Percentiles rank a stretch among this genome's conserved stretches.
Evolutionary conservation across 2,888 invertebrate genomes (phyloP).

Genomic region (Apomyelois bistriatella): DNA sequence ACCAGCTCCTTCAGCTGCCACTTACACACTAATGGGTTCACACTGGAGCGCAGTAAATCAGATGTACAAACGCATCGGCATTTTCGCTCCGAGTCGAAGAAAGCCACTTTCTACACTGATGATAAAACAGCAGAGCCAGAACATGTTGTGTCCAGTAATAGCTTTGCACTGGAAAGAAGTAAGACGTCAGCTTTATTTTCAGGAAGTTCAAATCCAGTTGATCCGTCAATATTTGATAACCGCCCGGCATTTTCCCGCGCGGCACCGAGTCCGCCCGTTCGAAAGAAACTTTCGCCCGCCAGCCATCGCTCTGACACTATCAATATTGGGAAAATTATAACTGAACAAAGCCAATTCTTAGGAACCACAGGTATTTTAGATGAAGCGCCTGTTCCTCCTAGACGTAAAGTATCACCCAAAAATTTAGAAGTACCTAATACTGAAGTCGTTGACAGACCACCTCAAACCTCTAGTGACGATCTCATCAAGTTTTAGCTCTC

Average conservation of each 20-base stretch:
- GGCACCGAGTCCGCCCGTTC: constrained; percentile 70
- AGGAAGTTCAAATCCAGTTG: constrained; percentile 41
- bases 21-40: constrained; percentile 64
- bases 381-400: constrained; percentile 59
- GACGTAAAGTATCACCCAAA: constrained; percentile 62
- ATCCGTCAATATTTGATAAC: constrained; percentile 65
- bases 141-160: constrained; percentile 33
- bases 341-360: constrained; percentile 50
- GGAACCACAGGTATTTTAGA: constrained; percentile 57
- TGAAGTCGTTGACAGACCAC: constrained; percentile 27
- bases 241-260: constrained; percentile 58
- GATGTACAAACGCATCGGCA: constrained; percentile 63
- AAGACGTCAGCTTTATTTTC: constrained; percentile 60
- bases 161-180: constrained; percentile 59
- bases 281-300: constrained; percentile 60
- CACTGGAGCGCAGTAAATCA: constrained; percentile 69
- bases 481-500: constrained; percentile 62
- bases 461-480: constrained; percentile 48
- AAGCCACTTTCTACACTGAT: constrained; percentile 62
- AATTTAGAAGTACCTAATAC: constrained; percentile 31
- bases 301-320: constrained; percentile 38
- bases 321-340: constrained; percentile 41
- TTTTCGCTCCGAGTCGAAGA: constrained; percentile 45
- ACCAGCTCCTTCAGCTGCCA: constrained; percentile 70
- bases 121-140: constrained; percentile 31